phyloP scores from a whole-genome alignment of 2,888 invertebrate genomes.

The Tenthredo notha region DNA sequence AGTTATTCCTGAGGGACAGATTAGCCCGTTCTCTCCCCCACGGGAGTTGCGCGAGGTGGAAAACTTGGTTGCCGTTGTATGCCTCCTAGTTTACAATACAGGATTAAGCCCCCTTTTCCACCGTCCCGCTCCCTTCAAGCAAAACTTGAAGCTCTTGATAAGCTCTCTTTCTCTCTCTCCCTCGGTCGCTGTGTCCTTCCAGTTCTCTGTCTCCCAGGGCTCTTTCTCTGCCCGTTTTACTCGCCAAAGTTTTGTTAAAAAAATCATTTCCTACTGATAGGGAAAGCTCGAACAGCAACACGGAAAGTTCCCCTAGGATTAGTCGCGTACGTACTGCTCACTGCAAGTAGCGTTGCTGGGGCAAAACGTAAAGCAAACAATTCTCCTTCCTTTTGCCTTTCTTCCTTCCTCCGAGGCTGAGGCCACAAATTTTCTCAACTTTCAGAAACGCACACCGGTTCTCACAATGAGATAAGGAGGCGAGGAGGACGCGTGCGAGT shows the following conservation, averaged over 20 bases:
- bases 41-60: constrained; percentile 62
- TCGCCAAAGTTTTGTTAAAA: constrained; percentile 41
- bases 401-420: not conserved
- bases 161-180: constrained; percentile 66
- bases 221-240: constrained; percentile 48
- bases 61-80: constrained; percentile 71
- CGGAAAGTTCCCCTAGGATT: constrained; percentile 38
- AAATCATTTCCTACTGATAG: constrained; percentile 39
- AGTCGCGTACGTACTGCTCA: constrained; percentile 24
- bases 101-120: constrained; percentile 69
- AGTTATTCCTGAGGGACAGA: constrained; percentile 74
- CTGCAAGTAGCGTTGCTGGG: not conserved
- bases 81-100: constrained; percentile 75
- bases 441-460: constrained; percentile 5
- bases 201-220: constrained; percentile 51
- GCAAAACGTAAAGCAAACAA: constrained; percentile 14
- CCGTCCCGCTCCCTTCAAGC: constrained; percentile 62
- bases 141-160: constrained; percentile 75
- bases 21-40: constrained; percentile 68
- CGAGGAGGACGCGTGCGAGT: not conserved
- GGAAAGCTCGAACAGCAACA: constrained; percentile 26
- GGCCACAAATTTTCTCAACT: constrained; percentile 27
- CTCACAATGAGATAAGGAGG: constrained; percentile 4
- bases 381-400: not conserved
- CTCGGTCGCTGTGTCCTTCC: constrained; percentile 50